phyloP scores from a whole-genome alignment of 2,797 vertebrate species.

The Parotocinclus haroldoi region DNA sequence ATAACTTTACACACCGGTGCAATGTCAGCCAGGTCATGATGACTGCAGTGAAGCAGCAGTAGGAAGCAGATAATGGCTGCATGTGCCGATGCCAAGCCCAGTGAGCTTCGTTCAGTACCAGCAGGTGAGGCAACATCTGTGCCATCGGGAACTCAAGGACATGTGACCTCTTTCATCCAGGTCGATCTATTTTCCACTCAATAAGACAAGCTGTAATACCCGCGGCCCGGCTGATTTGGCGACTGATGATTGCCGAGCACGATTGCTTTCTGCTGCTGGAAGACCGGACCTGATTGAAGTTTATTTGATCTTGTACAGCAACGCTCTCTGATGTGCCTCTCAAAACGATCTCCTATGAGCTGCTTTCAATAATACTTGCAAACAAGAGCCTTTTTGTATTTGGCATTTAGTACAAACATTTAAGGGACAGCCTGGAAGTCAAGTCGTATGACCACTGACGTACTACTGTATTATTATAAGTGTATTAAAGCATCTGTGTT shows the following conservation, averaged over 20 bases:
- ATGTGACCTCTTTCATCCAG: conserved; percentile 29
- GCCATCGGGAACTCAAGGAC: conserved; percentile 24
- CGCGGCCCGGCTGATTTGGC: conserved; percentile 3
- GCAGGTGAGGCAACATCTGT: conserved; percentile 41
- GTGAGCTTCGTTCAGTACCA: conserved; percentile 33
- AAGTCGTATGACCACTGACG: too few relatives aligned
- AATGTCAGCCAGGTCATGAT: conserved; percentile 41
- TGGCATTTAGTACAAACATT: conserved; percentile 33
- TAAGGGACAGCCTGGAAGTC: too few relatives aligned
- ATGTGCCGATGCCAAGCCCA: conserved; percentile 39
- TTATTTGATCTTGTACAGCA: conserved; percentile 35
- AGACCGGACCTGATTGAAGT: conserved; percentile 30
- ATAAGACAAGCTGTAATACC: conserved; percentile 15
- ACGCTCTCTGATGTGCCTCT: conserved; percentile 15
- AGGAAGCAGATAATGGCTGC: conserved; percentile 40
- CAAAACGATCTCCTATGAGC: conserved; percentile 9
- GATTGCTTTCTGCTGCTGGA: conserved; percentile 27
- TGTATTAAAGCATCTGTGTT: background rate
- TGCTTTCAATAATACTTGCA: conserved; percentile 26
- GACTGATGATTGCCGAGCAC: conserved; percentile 15
- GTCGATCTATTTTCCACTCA: conserved; percentile 11
- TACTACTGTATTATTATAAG: too few relatives aligned
- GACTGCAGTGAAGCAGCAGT: conserved; percentile 24
- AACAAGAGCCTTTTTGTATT: conserved; percentile 35
- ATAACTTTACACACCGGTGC: conserved; percentile 37